A percentile compares a stretch with the other conserved stretches of the same genome.
Conservation (phyloP, 2,888 invertebrate species). For the Agrotis clavis region DNA sequence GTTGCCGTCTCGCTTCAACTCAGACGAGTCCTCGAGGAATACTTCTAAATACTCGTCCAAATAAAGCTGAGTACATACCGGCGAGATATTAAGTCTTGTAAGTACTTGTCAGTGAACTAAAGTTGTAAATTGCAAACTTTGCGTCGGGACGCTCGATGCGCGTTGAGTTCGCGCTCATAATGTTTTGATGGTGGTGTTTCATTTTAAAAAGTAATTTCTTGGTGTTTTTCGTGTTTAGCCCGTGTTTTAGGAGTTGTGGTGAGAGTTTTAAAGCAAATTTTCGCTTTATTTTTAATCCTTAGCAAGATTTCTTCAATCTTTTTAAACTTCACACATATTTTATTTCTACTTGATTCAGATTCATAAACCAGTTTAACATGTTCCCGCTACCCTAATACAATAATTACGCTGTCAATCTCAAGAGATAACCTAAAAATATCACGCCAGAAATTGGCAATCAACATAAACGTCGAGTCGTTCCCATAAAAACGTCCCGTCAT, state of each 20-base stretch:
- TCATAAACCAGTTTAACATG: conserved; percentile 14
- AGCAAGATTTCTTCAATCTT: background rate
- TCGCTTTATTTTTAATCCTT: conserved; percentile 7
- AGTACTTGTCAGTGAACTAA: conserved; percentile 70
- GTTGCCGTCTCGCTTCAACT: conserved; percentile 10
- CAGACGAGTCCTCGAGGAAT: conserved; percentile 58
- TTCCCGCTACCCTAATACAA: conserved; percentile 26
- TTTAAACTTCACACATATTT: background rate
- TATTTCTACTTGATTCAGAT: background rate
- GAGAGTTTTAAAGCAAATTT: background rate
- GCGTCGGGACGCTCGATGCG: conserved; percentile 59
- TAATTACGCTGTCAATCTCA: conserved; percentile 59
- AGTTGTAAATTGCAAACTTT: conserved; percentile 72
- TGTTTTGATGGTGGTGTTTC: conserved; percentile 66
- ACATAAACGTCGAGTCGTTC: conserved; percentile 69
- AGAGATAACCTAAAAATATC: conserved; percentile 54
- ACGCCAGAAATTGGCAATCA: conserved; percentile 72
- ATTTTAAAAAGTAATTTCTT: conserved; percentile 57
- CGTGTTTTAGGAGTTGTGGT: conserved; percentile 34
- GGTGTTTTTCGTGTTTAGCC: conserved; percentile 42
- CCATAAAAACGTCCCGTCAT: conserved; percentile 73
- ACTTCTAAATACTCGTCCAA: conserved; percentile 73
- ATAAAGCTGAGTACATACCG: conserved; percentile 73
- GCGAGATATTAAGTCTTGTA: conserved; percentile 66
- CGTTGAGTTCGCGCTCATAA: conserved; percentile 60